A percentile compares a stretch with the other conserved stretches of the same genome.
These are phyloP conservation scores for Eriosoma lanigerum DNA, from an alignment of 1,140 invertebrate species.

Conservation along the genomic window DNA sequence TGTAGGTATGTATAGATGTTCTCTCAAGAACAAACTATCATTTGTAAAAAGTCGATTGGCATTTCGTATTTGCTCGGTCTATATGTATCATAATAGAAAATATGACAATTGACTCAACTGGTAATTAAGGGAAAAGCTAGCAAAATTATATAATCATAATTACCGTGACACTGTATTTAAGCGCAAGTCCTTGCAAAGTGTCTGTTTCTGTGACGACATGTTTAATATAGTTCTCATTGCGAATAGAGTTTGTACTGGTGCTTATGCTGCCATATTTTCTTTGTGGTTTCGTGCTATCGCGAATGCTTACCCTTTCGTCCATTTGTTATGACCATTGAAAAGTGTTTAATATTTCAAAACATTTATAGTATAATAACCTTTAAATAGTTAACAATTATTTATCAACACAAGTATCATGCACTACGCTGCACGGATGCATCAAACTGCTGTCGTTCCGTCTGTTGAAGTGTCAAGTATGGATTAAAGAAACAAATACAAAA, in stretches of 20 bases:
- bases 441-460: neutral
- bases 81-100: constrained; percentile 54
- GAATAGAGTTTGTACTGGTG: constrained; percentile 63
- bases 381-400: too few relatives aligned
- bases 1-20: constrained; percentile 55
- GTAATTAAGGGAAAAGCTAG: too few relatives aligned
- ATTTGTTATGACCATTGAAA: constrained; percentile 50
- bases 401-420: neutral
- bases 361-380: too few relatives aligned
- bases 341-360: neutral
- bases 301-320: constrained; percentile 76
- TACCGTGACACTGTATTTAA: constrained; percentile 90
- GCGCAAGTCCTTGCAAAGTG: constrained; percentile 88
- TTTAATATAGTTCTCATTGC: constrained; percentile 68
- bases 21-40: constrained; percentile 69
- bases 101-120: too few relatives aligned
- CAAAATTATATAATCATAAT: constrained; percentile 58
- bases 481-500: neutral
- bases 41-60: constrained; percentile 84
- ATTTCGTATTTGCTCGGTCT: constrained; percentile 89
- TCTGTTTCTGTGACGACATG: constrained; percentile 78
- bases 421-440: neutral
- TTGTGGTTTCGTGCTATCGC: constrained; percentile 75
- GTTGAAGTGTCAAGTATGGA: neutral
- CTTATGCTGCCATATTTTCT: constrained; percentile 87